Conservation (phyloP, 2,113 vertebrate genomes). For the Coracopsis vasa region DNA sequence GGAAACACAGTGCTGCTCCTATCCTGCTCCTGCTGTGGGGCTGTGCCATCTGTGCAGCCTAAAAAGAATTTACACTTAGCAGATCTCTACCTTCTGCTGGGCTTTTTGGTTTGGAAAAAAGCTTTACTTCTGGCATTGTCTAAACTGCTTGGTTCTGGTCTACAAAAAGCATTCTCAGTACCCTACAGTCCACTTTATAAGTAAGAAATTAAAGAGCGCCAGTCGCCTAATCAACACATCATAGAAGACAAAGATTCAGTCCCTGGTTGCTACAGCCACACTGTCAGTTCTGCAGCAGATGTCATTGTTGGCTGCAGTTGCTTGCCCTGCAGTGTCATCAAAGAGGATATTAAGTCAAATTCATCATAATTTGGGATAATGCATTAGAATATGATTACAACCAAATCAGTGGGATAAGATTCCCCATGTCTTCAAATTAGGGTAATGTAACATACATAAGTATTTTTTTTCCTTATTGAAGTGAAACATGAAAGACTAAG, state of each 20-base stretch:
- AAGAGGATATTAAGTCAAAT: neutral
- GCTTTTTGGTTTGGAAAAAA: neutral
- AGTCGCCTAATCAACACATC: neutral
- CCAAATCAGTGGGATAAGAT: neutral
- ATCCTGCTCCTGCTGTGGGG: neutral
- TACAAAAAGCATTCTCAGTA: neutral
- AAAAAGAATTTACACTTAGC: neutral
- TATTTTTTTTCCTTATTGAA: neutral
- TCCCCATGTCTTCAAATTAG: neutral
- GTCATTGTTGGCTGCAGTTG: neutral
- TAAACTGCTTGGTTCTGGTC: neutral
- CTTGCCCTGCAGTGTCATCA: neutral
- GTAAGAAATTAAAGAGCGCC: neutral
- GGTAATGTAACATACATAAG: neutral
- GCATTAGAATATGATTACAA: neutral
- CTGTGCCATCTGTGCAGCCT: neutral
- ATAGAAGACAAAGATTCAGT: neutral
- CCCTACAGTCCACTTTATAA: neutral
- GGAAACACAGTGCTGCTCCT: neutral
- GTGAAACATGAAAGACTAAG: neutral
- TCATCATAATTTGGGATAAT: neutral
- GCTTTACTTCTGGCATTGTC: neutral
- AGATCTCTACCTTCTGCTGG: neutral
- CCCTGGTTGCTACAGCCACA: neutral
- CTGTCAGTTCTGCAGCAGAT: neutral